A percentile compares a stretch with the other conserved stretches of the same genome.
phyloP scores from a whole-genome alignment of 1,140 invertebrate species.

The Galleria mellonella region DNA sequence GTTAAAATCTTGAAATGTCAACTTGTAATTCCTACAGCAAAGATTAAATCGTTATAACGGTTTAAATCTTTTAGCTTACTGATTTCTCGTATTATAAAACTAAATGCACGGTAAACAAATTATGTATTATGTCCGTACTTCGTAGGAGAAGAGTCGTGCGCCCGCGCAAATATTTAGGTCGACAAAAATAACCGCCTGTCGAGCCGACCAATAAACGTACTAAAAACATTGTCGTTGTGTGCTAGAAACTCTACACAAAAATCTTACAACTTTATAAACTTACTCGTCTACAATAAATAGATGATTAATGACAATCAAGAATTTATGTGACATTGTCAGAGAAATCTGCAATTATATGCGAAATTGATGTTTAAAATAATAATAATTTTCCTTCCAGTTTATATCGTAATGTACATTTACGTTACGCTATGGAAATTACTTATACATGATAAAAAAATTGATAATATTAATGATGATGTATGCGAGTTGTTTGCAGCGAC shows the following conservation, averaged over 20 bases:
- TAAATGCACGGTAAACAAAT: conserved; percentile 27
- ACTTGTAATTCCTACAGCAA: conserved; percentile 7
- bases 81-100: conserved; percentile 13
- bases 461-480: conserved; percentile 39
- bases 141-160: conserved; percentile 29
- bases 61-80: too few relatives aligned
- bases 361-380: background rate
- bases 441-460: conserved; percentile 37
- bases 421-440: conserved; percentile 16
- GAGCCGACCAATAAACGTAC: conserved; percentile 29
- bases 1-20: conserved; percentile 10
- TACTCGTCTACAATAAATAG: too few relatives aligned
- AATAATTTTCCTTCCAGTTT: background rate
- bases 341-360: too few relatives aligned
- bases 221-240: conserved; percentile 17
- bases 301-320: too few relatives aligned
- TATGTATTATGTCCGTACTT: conserved; percentile 17
- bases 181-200: conserved; percentile 54
- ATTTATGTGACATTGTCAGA: too few relatives aligned
- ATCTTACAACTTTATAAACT: too few relatives aligned
- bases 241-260: conserved; percentile 1
- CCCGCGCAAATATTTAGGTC: conserved; percentile 65
- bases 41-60: too few relatives aligned
- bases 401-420: background rate
- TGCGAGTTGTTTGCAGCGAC: conserved; percentile 35